phyloP scores from a whole-genome alignment of 2,888 invertebrate species.

The Leptopilina myrica region DNA sequence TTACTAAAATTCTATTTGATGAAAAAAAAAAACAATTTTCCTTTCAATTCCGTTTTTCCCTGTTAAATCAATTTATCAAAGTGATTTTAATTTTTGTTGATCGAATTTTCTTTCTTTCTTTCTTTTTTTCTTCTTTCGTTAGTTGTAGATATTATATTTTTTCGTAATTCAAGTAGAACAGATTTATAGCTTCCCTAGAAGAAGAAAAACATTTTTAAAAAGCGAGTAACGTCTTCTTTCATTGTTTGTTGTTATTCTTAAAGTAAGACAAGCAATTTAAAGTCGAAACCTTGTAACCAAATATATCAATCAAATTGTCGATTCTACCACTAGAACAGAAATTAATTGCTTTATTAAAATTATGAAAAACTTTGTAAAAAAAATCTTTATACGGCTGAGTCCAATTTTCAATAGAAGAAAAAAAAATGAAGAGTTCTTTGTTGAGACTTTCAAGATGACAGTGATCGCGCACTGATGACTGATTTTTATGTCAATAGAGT shows the following conservation, averaged over 20 bases:
- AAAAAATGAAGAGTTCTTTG: not conserved
- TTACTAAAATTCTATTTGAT: constrained; percentile 68
- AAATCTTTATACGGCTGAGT: constrained; percentile 7
- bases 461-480: constrained; percentile 39
- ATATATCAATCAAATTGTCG: constrained; percentile 30
- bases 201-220: not conserved
- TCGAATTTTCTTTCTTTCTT: not conserved
- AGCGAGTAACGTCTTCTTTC: not conserved
- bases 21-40: no score
- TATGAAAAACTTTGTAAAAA: constrained; percentile 15
- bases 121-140: no score
- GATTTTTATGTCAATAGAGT: constrained; percentile 38
- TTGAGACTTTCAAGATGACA: constrained; percentile 31
- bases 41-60: not conserved
- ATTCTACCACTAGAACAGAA: not conserved
- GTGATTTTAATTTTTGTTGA: not conserved
- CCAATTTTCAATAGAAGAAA: not conserved
- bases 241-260: constrained; percentile 22
- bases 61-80: not conserved
- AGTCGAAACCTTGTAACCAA: constrained; percentile 25
- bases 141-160: no score
- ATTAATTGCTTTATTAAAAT: constrained; percentile 32
- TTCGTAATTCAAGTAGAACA: no score
- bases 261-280: constrained; percentile 25
- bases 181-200: not conserved